Evolutionary conservation across 2,797 vertebrate species (phyloP).

Genomic region (Tangara arthus): DNA sequence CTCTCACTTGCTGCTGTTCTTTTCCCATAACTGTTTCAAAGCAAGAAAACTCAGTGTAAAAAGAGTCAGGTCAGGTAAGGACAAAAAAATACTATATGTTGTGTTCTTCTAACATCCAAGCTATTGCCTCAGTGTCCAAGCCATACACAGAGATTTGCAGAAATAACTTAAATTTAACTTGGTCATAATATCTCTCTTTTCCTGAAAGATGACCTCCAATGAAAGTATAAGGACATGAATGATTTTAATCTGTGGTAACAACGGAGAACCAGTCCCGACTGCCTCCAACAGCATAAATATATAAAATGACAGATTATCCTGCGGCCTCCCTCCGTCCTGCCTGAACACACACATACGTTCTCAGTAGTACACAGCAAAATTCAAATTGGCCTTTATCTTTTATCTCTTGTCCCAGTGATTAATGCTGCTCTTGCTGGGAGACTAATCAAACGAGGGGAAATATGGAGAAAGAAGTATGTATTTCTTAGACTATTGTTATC

Average conservation of each 20-base stretch:
- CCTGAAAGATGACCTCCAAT: constrained; percentile 68
- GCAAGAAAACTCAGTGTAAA: background rate
- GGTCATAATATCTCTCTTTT: constrained; percentile 40
- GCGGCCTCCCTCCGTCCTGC: constrained; percentile 14
- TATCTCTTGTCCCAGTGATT: constrained; percentile 71
- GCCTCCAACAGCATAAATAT: constrained; percentile 64
- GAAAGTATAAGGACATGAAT: constrained; percentile 67
- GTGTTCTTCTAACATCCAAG: background rate
- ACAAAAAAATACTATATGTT: background rate
- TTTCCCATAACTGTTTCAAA: background rate
- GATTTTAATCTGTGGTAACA: constrained; percentile 77
- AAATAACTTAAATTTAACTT: constrained; percentile 40
- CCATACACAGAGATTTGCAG: background rate
- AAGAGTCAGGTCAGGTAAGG: background rate
- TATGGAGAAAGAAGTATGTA: constrained; percentile 67
- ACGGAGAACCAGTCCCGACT: constrained; percentile 42
- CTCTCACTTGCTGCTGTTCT: background rate
- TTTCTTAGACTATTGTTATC: constrained; percentile 67
- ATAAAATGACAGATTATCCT: constrained; percentile 74
- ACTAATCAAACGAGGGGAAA: constrained; percentile 60
- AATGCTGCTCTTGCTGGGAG: constrained; percentile 68
- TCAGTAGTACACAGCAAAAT: constrained; percentile 62
- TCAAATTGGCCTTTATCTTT: constrained; percentile 73
- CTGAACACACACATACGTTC: constrained; percentile 25
- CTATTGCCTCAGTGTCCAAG: background rate